Evolutionary conservation across 2,888 invertebrate genomes (phyloP).

Genomic region (Allygus modestus): DNA sequence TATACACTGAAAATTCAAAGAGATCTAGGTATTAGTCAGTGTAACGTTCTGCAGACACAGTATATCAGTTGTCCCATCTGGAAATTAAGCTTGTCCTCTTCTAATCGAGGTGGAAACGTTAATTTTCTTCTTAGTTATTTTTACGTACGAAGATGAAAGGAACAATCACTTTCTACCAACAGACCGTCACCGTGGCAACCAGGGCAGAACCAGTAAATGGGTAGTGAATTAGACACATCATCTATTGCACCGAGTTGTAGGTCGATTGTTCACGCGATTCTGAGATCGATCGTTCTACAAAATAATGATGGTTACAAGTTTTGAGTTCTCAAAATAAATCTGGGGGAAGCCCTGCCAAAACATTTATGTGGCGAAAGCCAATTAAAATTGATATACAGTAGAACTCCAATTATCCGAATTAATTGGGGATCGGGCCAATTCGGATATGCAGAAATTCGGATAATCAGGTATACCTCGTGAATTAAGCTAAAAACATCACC

Average conservation of each 20-base stretch:
- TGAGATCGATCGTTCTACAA: too few relatives aligned
- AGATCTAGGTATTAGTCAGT: too few relatives aligned
- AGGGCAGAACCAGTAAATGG: slow-evolving; percentile 17
- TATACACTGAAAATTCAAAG: too few relatives aligned
- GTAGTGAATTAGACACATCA: slow-evolving; percentile 7
- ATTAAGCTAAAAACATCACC: too few relatives aligned
- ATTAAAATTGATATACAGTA: too few relatives aligned
- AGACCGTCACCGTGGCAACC: background rate
- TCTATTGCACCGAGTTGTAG: background rate
- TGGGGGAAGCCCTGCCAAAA: too few relatives aligned
- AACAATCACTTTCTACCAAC: slow-evolving; percentile 33
- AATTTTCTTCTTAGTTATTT: slow-evolving; percentile 6
- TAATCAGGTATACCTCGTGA: too few relatives aligned
- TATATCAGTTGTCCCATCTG: background rate
- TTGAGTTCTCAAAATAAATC: too few relatives aligned
- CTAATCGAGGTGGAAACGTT: slow-evolving; percentile 2
- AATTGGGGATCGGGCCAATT: too few relatives aligned
- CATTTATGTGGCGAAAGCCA: too few relatives aligned
- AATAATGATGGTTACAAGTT: background rate
- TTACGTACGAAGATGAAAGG: background rate
- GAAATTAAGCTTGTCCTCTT: background rate
- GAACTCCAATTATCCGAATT: too few relatives aligned
- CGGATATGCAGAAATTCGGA: too few relatives aligned
- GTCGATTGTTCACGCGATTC: background rate
- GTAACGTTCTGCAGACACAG: background rate